These are phyloP conservation scores for Aricia agestis DNA, from an alignment of 1,140 invertebrate genomes.

Conservation along the genomic window DNA sequence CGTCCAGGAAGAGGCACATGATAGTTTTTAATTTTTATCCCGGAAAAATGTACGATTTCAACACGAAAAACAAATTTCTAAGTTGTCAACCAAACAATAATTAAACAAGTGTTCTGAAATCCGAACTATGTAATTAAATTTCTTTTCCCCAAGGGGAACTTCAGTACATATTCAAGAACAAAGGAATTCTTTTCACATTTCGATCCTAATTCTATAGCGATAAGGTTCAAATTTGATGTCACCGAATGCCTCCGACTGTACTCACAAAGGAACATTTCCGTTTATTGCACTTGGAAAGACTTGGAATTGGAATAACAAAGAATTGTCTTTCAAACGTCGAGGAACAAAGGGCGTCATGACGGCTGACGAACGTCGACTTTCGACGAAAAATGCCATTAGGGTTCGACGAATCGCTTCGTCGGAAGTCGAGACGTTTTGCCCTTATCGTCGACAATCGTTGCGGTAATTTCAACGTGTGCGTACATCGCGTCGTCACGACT, in stretches of 20 bases:
- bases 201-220: too few species aligned
- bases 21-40: too few species aligned
- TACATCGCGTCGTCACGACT: too few species aligned
- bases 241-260: neutral
- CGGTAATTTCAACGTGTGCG: too few species aligned
- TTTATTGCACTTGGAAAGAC: slow-evolving; percentile 20
- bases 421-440: too few species aligned
- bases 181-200: too few species aligned
- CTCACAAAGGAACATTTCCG: neutral
- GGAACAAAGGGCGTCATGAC: slow-evolving; percentile 58
- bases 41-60: too few species aligned
- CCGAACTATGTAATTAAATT: neutral
- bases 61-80: too few species aligned
- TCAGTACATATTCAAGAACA: too few species aligned
- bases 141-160: neutral
- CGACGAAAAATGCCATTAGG: slow-evolving; percentile 33
- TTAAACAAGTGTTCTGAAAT: neutral
- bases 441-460: too few species aligned
- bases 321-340: slow-evolving; percentile 25
- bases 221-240: too few species aligned
- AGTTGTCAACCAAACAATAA: neutral
- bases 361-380: slow-evolving; percentile 39
- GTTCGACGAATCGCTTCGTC: slow-evolving; percentile 34
- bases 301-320: slow-evolving; percentile 13
- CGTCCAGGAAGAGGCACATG: too few species aligned